Evolutionary conservation across 2,113 vertebrate genomes (phyloP).

Genomic region (Protomyctophum bolini): DNA sequence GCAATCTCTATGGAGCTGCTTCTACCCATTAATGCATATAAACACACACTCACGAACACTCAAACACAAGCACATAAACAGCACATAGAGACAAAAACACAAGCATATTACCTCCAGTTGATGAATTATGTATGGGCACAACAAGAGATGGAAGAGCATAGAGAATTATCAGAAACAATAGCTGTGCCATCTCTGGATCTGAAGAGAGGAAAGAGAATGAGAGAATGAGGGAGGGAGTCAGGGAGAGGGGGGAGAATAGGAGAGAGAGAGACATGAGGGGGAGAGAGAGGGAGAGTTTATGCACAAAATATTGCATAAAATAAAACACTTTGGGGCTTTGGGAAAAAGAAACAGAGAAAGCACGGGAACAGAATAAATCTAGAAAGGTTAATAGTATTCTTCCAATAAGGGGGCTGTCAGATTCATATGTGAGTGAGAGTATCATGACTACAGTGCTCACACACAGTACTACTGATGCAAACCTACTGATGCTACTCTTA

Average conservation of each 20-base stretch:
- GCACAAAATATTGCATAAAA: no score
- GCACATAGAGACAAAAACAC: constrained; percentile 26
- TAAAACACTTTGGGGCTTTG: neutral
- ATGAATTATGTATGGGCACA: constrained; percentile 80
- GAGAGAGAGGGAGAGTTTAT: constrained; percentile 15
- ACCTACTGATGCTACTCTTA: constrained; percentile 13
- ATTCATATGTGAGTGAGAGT: neutral
- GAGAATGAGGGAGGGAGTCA: constrained; percentile 41
- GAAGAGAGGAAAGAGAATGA: constrained; percentile 31
- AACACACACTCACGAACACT: constrained; percentile 34
- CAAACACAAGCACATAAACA: constrained; percentile 24
- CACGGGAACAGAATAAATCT: no score
- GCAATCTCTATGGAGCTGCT: constrained; percentile 35
- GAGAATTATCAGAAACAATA: constrained; percentile 70
- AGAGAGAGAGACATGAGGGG: neutral
- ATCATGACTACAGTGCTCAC: constrained; percentile 3
- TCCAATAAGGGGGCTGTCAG: neutral
- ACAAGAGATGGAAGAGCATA: constrained; percentile 71
- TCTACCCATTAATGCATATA: constrained; percentile 48
- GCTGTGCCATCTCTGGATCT: constrained; percentile 76
- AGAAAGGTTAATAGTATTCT: constrained; percentile 25
- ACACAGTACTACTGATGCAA: neutral
- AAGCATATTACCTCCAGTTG: constrained; percentile 77
- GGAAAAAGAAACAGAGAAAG: constrained; percentile 11
- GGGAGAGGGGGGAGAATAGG: constrained; percentile 5